Conservation (phyloP, 2,113 vertebrate species). For the Crotalus tigris region DNA sequence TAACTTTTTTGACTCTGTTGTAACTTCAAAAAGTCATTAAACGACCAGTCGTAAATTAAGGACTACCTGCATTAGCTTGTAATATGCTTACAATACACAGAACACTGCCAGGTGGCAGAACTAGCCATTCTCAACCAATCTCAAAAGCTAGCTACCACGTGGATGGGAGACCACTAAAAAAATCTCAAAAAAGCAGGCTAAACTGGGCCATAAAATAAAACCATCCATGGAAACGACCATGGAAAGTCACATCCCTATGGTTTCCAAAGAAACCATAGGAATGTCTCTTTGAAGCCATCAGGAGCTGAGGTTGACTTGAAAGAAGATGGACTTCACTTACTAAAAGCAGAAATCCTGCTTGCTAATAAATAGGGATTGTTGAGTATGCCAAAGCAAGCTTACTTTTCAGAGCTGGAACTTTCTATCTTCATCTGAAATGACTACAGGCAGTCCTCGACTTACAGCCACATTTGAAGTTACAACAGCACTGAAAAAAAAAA, state of each 20-base stretch:
- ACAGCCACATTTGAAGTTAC: background rate
- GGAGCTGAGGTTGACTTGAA: background rate
- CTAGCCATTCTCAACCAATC: background rate
- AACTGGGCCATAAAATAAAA: background rate
- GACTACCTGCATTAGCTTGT: background rate
- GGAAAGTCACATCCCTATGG: background rate
- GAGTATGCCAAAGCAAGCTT: background rate
- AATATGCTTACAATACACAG: background rate
- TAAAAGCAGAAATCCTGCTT: background rate
- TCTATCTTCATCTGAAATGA: background rate
- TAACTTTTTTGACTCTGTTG: background rate
- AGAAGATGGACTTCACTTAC: background rate
- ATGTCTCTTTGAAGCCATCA: background rate
- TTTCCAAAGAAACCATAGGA: background rate
- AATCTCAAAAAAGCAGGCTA: background rate
- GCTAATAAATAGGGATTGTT: background rate
- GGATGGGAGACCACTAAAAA: background rate
- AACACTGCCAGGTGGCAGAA: background rate
- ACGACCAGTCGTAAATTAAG: background rate
- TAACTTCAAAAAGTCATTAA: background rate
- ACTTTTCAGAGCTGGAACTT: background rate
- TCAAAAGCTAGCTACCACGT: background rate
- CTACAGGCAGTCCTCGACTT: background rate
- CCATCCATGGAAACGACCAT: background rate
- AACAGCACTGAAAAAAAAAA: background rate